These are phyloP conservation scores for Drosophila repleta DNA, from an alignment of 1,140 invertebrate species.

Conservation along the genomic window DNA sequence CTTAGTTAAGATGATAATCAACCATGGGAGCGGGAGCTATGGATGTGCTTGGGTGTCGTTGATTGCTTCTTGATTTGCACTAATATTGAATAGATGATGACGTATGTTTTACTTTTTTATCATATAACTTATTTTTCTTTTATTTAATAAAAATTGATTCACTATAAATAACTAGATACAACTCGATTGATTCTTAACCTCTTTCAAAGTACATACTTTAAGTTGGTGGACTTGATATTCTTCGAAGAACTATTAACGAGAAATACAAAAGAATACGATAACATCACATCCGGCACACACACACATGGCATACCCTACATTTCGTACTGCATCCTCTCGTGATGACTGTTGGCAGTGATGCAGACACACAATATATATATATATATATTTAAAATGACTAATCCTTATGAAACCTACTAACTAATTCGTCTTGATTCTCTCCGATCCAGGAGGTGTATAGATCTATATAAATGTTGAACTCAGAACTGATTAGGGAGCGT, in stretches of 20 bases:
- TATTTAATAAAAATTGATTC: constrained; percentile 77
- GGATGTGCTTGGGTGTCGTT: constrained; percentile 1
- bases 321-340: too few relatives aligned
- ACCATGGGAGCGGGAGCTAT: background rate
- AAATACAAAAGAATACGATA: constrained; percentile 20
- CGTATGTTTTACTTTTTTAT: constrained; percentile 48
- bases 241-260: constrained; percentile 26
- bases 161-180: constrained; percentile 75
- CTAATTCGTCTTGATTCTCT: constrained; percentile 22
- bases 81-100: constrained; percentile 8
- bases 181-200: constrained; percentile 51
- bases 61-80: background rate
- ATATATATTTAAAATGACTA: constrained; percentile 4
- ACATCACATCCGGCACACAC: constrained; percentile 7
- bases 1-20: constrained; percentile 1
- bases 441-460: constrained; percentile 17
- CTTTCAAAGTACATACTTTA: constrained; percentile 42
- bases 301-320: background rate
- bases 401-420: constrained; percentile 41
- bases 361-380: background rate
- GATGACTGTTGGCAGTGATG: background rate
- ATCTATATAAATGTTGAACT: constrained; percentile 13
- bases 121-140: constrained; percentile 73
- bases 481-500: constrained; percentile 46
- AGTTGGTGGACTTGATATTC: constrained; percentile 46